Conservation (phyloP, 2,888 invertebrate species). For the Campopleginae sp. region DNA sequence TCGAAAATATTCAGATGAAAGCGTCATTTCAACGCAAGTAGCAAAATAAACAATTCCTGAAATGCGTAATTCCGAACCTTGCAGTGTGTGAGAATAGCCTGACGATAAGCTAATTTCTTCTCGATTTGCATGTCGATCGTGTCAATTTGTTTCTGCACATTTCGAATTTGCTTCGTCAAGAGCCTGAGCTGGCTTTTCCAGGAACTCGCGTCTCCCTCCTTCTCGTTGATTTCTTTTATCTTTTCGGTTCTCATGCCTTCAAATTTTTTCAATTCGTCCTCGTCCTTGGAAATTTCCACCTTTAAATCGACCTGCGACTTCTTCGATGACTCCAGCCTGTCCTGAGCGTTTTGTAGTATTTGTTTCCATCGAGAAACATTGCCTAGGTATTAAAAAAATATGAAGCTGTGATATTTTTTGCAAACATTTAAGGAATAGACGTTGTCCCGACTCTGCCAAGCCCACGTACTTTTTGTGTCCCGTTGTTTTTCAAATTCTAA, state of each 20-base stretch:
- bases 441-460: slow-evolving; percentile 31
- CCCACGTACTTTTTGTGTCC: slow-evolving; percentile 92
- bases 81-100: slow-evolving; percentile 96
- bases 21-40: too few relatives aligned
- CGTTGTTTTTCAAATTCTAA: slow-evolving; percentile 98
- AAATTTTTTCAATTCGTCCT: slow-evolving; percentile 92
- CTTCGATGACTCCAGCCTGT: slow-evolving; percentile 91
- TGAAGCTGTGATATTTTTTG: background rate
- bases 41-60: background rate
- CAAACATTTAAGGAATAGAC: background rate
- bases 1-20: background rate
- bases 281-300: slow-evolving; percentile 94
- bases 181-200: slow-evolving; percentile 91
- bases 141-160: slow-evolving; percentile 93
- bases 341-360: slow-evolving; percentile 95
- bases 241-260: slow-evolving; percentile 91
- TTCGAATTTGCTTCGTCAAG: slow-evolving; percentile 95
- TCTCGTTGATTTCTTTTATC: slow-evolving; percentile 91
- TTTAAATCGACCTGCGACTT: slow-evolving; percentile 91
- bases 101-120: slow-evolving; percentile 95
- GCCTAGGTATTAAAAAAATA: slow-evolving; percentile 84
- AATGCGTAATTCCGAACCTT: slow-evolving; percentile 87
- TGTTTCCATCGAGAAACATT: slow-evolving; percentile 97
- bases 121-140: slow-evolving; percentile 94
- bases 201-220: slow-evolving; percentile 94